phyloP scores from a whole-genome alignment of 2,113 vertebrate genomes.

The Rhinoderma darwinii region DNA sequence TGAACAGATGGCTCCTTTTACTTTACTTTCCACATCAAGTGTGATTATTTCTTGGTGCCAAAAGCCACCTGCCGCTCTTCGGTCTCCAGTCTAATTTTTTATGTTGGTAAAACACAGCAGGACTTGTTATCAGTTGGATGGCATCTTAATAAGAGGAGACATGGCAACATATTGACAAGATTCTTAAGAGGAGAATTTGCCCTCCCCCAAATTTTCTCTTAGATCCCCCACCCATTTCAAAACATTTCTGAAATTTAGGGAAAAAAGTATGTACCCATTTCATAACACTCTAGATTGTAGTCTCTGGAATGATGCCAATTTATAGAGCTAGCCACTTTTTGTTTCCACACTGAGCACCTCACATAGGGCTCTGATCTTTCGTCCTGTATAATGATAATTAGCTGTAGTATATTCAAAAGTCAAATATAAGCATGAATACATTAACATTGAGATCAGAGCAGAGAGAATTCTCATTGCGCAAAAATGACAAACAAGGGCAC shows the following conservation, averaged over 20 bases:
- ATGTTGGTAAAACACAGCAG: constrained; percentile 99
- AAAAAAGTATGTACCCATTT: constrained; percentile 62
- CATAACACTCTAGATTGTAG: constrained; percentile 72
- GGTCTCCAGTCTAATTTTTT: constrained; percentile 99
- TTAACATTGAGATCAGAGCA: constrained; percentile 85
- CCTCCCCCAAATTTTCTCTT: constrained; percentile 42
- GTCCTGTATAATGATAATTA: constrained; percentile 92
- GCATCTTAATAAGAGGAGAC: constrained; percentile 99
- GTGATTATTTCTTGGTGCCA: constrained; percentile 98
- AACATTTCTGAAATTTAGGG: background rate
- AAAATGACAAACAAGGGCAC: constrained; percentile 80
- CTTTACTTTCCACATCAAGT: constrained; percentile 99
- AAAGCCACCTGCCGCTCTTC: constrained; percentile 98
- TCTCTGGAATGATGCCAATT: constrained; percentile 82
- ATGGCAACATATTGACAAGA: constrained; percentile 99
- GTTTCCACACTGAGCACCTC: constrained; percentile 77
- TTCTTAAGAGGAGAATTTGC: constrained; percentile 89
- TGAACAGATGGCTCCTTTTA: constrained; percentile 99
- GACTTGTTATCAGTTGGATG: constrained; percentile 98
- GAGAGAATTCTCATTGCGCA: constrained; percentile 74
- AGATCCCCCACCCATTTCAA: background rate
- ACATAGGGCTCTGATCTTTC: constrained; percentile 81
- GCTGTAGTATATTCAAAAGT: constrained; percentile 96
- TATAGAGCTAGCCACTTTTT: constrained; percentile 83
- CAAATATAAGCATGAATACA: constrained; percentile 92